Percentiles rank a stretch among this genome's conserved stretches.
Conservation (phyloP, 1,140 invertebrate species). For the Drosophila persimilis region DNA sequence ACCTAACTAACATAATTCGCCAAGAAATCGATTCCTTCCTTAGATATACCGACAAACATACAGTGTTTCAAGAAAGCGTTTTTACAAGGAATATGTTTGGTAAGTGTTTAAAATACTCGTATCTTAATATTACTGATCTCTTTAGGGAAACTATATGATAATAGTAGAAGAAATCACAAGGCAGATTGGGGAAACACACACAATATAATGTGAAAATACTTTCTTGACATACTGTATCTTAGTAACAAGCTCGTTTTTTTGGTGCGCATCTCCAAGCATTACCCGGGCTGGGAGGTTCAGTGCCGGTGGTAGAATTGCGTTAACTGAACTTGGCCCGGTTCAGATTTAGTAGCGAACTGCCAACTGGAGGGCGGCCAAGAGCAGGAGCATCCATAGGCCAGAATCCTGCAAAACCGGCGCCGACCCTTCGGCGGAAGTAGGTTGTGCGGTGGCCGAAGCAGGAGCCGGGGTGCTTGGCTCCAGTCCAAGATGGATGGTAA, state of each 20-base stretch:
- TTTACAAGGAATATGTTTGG: no score
- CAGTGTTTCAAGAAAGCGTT: no score
- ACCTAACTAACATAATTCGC: constrained; percentile 64
- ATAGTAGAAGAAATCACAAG: no score
- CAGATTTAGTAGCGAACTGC: constrained; percentile 16
- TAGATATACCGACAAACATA: no score
- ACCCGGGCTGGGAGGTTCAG: constrained; percentile 30
- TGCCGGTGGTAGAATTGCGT: constrained; percentile 60
- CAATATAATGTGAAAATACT: no score
- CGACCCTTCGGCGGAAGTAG: neutral
- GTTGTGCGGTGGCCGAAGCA: constrained; percentile 4
- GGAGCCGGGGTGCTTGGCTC: constrained; percentile 36
- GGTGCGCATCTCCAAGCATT: constrained; percentile 55
- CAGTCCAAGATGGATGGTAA: constrained; percentile 46
- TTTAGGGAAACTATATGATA: no score
- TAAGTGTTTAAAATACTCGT: no score
- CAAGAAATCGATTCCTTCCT: constrained; percentile 35
- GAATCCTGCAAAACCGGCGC: constrained; percentile 13
- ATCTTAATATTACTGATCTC: no score
- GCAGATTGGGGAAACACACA: no score
- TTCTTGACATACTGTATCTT: constrained; percentile 6
- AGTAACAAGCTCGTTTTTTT: constrained; percentile 49
- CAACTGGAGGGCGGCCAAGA: constrained; percentile 26
- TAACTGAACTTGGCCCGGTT: constrained; percentile 39
- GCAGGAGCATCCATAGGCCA: constrained; percentile 34